Conservation (phyloP, 2,888 invertebrate species). For the Scrobipalpa costella region DNA sequence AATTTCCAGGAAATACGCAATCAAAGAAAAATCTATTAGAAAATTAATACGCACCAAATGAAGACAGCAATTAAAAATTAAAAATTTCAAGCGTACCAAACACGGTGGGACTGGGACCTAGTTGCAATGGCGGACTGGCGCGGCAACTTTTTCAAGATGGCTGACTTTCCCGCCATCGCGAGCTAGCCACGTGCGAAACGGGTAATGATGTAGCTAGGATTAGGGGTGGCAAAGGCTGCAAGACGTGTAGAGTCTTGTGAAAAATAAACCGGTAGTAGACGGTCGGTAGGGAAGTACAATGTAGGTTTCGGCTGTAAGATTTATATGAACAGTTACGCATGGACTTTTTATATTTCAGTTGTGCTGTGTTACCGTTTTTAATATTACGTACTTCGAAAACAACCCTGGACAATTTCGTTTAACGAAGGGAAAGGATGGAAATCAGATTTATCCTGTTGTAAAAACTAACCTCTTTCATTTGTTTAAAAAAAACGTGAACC, state of each 20-base stretch:
- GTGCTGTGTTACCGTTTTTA: no score
- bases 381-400: no score
- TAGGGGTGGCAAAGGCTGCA: conserved; percentile 39
- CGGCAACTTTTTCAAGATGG: conserved; percentile 67
- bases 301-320: no score
- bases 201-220: conserved; percentile 48
- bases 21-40: conserved; percentile 24
- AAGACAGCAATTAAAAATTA: conserved; percentile 23
- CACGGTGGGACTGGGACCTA: conserved; percentile 31
- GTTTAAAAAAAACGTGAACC: no score
- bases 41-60: background rate
- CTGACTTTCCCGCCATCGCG: conserved; percentile 55
- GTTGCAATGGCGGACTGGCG: conserved; percentile 31
- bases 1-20: conserved; percentile 4
- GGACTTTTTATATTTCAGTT: no score
- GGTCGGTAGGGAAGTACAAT: no score
- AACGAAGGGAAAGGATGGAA: no score
- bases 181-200: conserved; percentile 57
- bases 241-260: background rate
- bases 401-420: no score
- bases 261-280: background rate
- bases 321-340: no score
- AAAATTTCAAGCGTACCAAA: conserved; percentile 26
- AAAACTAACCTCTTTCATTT: no score
- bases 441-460: no score